Evolutionary conservation across 2,113 vertebrate species (phyloP).

Genomic region (Pseudopodoces humilis): DNA sequence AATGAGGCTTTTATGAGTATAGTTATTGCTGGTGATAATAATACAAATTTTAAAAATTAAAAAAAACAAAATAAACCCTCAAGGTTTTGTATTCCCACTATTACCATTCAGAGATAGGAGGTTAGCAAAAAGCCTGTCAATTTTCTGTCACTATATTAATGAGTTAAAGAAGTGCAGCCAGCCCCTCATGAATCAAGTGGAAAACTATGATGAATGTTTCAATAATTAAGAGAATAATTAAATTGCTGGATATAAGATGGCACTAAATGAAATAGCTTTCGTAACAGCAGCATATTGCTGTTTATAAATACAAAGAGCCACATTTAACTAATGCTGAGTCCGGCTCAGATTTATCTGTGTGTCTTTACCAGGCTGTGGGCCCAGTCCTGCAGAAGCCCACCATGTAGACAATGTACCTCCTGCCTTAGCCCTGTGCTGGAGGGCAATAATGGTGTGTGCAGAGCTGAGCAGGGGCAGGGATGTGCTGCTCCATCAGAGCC

Average conservation of each 20-base stretch:
- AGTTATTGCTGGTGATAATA: slow-evolving; percentile 50
- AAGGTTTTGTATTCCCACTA: not conserved
- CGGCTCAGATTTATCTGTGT: not conserved
- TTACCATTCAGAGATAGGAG: not conserved
- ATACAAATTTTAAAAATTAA: not conserved
- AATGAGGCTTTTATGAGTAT: slow-evolving; percentile 25
- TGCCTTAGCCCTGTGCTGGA: not conserved
- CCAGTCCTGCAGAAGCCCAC: not conserved
- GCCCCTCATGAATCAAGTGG: slow-evolving; percentile 60
- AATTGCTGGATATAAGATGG: slow-evolving; percentile 47
- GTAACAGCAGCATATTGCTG: not conserved
- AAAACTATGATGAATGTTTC: slow-evolving; percentile 71
- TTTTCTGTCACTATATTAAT: slow-evolving; percentile 28
- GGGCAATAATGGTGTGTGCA: accelerated
- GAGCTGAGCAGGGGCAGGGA: not conserved
- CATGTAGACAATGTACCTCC: accelerated
- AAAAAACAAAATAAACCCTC: not conserved
- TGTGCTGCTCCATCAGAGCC: not conserved
- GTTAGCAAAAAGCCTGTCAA: slow-evolving; percentile 25
- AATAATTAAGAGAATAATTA: slow-evolving; percentile 73
- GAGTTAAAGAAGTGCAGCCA: slow-evolving; percentile 61
- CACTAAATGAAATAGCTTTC: slow-evolving; percentile 61
- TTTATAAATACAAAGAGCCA: slow-evolving; percentile 62
- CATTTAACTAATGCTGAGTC: slow-evolving; percentile 11
- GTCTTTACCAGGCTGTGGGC: not conserved